Percentiles rank a stretch among this genome's conserved stretches.
Evolutionary conservation across 2,113 vertebrate species (phyloP).

Genomic region (Pholis gunnellus): DNA sequence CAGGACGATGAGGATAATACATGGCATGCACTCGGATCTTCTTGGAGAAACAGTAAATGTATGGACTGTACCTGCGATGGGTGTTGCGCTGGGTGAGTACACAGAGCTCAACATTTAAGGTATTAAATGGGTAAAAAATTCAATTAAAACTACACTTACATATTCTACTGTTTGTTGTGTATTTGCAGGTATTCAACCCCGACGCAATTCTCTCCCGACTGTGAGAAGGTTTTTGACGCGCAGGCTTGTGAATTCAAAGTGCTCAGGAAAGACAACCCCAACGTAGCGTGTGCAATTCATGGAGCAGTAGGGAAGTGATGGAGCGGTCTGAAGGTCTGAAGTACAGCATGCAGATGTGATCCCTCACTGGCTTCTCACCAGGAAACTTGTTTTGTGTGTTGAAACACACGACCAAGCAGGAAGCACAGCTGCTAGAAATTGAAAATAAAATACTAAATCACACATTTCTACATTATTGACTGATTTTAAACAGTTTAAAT

Average conservation of each 20-base stretch:
- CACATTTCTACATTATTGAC: not conserved
- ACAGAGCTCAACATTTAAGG: not conserved
- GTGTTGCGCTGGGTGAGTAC: constrained; percentile 63
- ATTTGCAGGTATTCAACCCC: constrained; percentile 62
- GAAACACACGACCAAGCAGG: not conserved
- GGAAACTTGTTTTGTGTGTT: not conserved
- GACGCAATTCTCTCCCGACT: fast-evolving
- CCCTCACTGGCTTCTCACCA: not conserved
- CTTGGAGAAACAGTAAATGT: constrained; percentile 70
- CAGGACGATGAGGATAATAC: constrained; percentile 41
- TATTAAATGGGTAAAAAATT: not conserved
- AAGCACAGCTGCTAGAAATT: not conserved
- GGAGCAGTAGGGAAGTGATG: constrained; percentile 48
- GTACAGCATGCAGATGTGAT: not conserved
- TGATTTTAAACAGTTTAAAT: not conserved
- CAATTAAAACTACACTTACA: not conserved
- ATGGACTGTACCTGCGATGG: constrained; percentile 18
- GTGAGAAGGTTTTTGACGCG: constrained; percentile 59
- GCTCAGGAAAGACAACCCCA: constrained; percentile 57
- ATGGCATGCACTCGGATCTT: constrained; percentile 58
- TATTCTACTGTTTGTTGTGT: not conserved
- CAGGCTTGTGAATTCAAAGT: constrained; percentile 60
- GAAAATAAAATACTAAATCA: not conserved
- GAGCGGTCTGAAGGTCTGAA: not conserved
- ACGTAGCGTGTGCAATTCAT: constrained; percentile 18